Base-by-base conservation (phyloP, 35 echinoderm and acorn worm genomes). In the Ophioderma brevispina region DNA sequence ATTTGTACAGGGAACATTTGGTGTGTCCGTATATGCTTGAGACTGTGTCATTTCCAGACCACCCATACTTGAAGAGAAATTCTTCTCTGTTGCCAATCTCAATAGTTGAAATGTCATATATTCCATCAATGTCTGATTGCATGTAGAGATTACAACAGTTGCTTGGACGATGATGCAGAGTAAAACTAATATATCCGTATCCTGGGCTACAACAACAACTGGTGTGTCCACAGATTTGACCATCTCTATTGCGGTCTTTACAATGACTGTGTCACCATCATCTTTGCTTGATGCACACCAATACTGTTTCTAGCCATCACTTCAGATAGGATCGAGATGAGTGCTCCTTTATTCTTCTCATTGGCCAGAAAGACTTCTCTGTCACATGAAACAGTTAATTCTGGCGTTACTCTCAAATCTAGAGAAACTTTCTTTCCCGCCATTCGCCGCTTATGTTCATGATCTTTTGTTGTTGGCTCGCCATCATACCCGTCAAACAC, bases 31-130 rank as follows among this genome's bases (percentile, higher is more conserved):
- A 64, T 50, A 93, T 93, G 79, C 80, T 76, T 82, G 92, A 93
- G 11, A 93, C 86, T 39, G 92, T 93, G 86, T 93, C 92, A n/a
- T 89, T 88, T 79, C 92, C 86, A 42, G 86, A 93, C 92, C 86
- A 93, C 52, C 86, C 92, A 38, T 94, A 94, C 75, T 94, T 94
- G 81, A 89, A 85, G 64, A 94, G 80, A 36, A 94, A 80, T 64
- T 94, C 76, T 75, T 94, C 87, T 33, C 79, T 76, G 56, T 92
- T 25, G 28, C 52, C 91, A 41, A 87, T 87, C 42, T 87, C 41
- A 79, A 87, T 87, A 21, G 77, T 87, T 76, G 91, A 92, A n/a
- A 92, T 92, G 56, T 92, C 85, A 52, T 92, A 87, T 34, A 92
- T 37, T 23, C 84, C 84, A 92, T 88, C 79, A 82, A 88, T n/a